phyloP scores from a whole-genome alignment of 2,113 vertebrate species.

The Petroica traversi region DNA sequence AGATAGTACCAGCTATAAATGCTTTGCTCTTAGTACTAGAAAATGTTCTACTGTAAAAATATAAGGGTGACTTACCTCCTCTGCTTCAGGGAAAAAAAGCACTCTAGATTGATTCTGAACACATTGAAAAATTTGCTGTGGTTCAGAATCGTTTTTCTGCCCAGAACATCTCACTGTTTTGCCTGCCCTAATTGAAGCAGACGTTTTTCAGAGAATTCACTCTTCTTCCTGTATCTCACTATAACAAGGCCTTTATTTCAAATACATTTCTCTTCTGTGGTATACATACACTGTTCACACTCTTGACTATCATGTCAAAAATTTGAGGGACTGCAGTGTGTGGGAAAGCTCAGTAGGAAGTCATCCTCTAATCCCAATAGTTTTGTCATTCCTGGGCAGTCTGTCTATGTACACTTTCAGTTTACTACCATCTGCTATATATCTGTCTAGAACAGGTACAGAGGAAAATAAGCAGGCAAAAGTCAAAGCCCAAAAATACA shows the following conservation, averaged over 20 bases:
- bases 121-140: background rate
- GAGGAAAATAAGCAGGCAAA: background rate
- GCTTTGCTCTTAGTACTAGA: background rate
- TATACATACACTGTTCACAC: background rate
- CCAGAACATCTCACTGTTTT: background rate
- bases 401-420: background rate
- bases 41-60: background rate
- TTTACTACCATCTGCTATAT: background rate
- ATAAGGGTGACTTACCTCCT: background rate
- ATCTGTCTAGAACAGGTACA: background rate
- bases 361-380: background rate
- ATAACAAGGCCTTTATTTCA: background rate
- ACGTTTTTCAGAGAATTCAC: background rate
- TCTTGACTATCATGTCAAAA: background rate
- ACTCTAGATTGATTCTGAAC: background rate
- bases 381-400: background rate
- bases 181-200: background rate
- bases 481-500: background rate
- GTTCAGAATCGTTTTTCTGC: background rate
- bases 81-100: background rate
- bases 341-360: background rate
- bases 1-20: background rate
- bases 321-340: background rate
- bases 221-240: background rate
- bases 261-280: background rate